phyloP scores from a whole-genome alignment of 2,113 vertebrate species.

The Asarcornis scutulata region DNA sequence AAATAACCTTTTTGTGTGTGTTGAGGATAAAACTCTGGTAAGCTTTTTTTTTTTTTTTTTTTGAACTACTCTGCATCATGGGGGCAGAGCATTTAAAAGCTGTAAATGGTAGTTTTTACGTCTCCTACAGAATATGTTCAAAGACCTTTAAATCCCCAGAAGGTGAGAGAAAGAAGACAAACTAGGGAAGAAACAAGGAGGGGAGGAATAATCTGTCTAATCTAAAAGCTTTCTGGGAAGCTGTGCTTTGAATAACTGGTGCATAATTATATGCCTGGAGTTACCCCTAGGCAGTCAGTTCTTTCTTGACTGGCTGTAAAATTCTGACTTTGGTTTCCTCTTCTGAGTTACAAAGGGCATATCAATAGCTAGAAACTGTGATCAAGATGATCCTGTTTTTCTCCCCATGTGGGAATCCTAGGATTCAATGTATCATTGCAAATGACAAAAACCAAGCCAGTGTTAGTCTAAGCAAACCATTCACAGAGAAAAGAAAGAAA shows the following conservation, averaged over 20 bases:
- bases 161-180: constrained; percentile 27
- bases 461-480: background rate
- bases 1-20: background rate
- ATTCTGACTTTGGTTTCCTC: constrained; percentile 3
- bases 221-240: constrained; percentile 22
- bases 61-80: background rate
- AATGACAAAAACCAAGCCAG: background rate
- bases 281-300: background rate
- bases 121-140: background rate
- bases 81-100: constrained; percentile 6
- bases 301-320: background rate
- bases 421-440: background rate
- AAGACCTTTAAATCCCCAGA: constrained; percentile 22
- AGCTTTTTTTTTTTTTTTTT: constrained; percentile 22
- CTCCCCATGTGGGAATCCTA: background rate
- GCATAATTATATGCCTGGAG: background rate
- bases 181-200: background rate
- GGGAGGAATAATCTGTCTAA: background rate
- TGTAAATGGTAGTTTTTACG: constrained; percentile 7
- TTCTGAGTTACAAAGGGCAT: background rate
- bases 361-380: background rate
- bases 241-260: constrained; percentile 22
- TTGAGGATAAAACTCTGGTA: constrained; percentile 1
- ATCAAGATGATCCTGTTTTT: background rate
- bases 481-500: background rate